Evolutionary conservation across 2,888 invertebrate species (phyloP).

Genomic region (Oeneis ivallda): DNA sequence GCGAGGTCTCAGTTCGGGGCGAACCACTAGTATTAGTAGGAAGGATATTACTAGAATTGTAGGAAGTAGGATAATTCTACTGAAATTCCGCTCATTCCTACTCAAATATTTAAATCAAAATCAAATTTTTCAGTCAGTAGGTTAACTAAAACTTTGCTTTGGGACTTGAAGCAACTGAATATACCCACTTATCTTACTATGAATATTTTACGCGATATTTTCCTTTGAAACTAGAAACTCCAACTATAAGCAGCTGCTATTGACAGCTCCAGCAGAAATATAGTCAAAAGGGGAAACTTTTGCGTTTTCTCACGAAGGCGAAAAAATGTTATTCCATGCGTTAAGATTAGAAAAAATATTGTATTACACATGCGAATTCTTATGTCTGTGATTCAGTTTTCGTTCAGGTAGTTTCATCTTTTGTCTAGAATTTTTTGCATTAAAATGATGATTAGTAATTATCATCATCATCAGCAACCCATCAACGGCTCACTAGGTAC

Average conservation of each 20-base stretch:
- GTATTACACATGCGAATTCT: background rate
- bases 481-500: no score
- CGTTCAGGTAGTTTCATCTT: background rate
- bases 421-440: no score
- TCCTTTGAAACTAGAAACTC: slow-evolving; percentile 44
- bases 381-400: background rate
- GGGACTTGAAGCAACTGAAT: slow-evolving; percentile 25
- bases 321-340: slow-evolving; percentile 9
- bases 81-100: background rate
- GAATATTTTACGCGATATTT: slow-evolving; percentile 43
- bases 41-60: no score
- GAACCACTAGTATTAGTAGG: no score
- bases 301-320: slow-evolving; percentile 13
- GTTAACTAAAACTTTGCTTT: slow-evolving; percentile 14
- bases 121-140: slow-evolving; percentile 12
- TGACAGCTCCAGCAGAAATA: slow-evolving; percentile 45
- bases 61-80: no score
- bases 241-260: slow-evolving; percentile 49
- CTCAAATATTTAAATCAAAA: slow-evolving; percentile 6
- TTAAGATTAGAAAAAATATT: slow-evolving; percentile 3
- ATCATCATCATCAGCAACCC: no score
- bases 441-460: no score
- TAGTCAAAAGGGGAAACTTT: slow-evolving; percentile 32
- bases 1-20: no score
- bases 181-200: slow-evolving; percentile 32